Evolutionary conservation across 2,113 vertebrate genomes (phyloP), one percentile per base, ranked within the genome.

Genomic region (Terrapene triunguis): DNA sequence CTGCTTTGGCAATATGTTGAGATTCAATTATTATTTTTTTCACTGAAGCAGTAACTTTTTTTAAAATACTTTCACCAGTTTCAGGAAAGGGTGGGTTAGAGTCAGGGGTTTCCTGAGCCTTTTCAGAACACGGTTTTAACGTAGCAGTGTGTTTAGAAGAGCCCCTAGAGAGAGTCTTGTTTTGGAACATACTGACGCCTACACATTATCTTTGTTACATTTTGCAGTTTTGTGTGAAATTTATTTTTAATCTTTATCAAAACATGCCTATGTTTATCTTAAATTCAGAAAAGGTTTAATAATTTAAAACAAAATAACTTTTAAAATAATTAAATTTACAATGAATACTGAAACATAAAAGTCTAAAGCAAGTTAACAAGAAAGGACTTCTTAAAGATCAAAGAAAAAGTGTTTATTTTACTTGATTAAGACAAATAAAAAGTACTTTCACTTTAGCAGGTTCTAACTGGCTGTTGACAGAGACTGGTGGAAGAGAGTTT

Each of bases 41-140:
- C 92, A 90, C 47, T 95, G 87, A 27, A 91, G 85, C 95, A 94
- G 90, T 92, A 92, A 91, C 87, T 96, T 97, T 97, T 94, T 96
- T 79, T n/a, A 93, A 95, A 97, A 97, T 98, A 97, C 97, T 98
- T 98, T 98, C 95, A 97, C 98, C 98, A 98, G 96, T 97, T 98
- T 98, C 98, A 98, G 98, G 98, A 98, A 98, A 99, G 98, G 98
- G 98, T 98, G 98, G 98, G 97, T 98, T 98, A 94, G 95, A 98
- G 95, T 98, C 97, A 96, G 98, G 98, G 98, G 97, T 98, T 98
- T 99, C 98, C 98, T 98, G 98, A 97, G 95, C 92, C 94, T 96
- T 98, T 98, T 98, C 97, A 98, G 98, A 98, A 98, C 94, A 97
- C 80, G 95, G 97, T 95, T 98, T 97, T 97, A 97, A 98, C 65